Evolutionary conservation across 2,888 invertebrate species (phyloP), one percentile per base, ranked within the genome.

Genomic region (Germaria angustata): DNA sequence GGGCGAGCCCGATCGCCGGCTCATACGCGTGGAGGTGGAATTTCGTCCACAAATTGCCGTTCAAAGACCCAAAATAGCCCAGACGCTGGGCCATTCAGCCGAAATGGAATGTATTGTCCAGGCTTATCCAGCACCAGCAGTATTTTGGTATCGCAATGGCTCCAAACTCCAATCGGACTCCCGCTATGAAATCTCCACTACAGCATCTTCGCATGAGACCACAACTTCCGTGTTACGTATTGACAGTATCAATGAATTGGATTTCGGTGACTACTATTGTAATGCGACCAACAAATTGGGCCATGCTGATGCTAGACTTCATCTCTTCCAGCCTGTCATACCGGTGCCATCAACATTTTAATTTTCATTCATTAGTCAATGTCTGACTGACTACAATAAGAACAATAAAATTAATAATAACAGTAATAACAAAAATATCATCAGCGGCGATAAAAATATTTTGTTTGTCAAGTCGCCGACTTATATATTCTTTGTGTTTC

Each of bases 261-360:
- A 91, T 85, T 90, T 88, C 73, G 91, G 91, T 0, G 90, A 91
- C 77, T 91, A 90, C 66, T 90, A 87, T 36, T 91, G 91, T 85
- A 90, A 90, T 81, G 91, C 91, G 63, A 90, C 90, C 59, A 91
- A 91, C 68, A 91, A 90, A 85, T 81, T 91, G 84, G 91, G 91
- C 15, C 88, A 90, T 39, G 87, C 87, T 79, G 90, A 90, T 79
- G 89, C 90, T 41, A 88, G 89, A 63, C 86, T 91, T 73, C 87
- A 90, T 86, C 86, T 91, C 73, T 91, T 89, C 85, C 88, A 89
- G 87, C 85, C 87, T 69, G 87, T 89, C 72, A 89, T 90, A 80
- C 90, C 89, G 61, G 89, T 90, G 80, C 88, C 90, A 61, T 84
- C 86, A 28, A 72, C 84, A 13, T 84, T 73, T 69, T 82, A 71